Evolutionary conservation across 2,888 invertebrate species (phyloP).

Genomic region (Macropis europaea): DNA sequence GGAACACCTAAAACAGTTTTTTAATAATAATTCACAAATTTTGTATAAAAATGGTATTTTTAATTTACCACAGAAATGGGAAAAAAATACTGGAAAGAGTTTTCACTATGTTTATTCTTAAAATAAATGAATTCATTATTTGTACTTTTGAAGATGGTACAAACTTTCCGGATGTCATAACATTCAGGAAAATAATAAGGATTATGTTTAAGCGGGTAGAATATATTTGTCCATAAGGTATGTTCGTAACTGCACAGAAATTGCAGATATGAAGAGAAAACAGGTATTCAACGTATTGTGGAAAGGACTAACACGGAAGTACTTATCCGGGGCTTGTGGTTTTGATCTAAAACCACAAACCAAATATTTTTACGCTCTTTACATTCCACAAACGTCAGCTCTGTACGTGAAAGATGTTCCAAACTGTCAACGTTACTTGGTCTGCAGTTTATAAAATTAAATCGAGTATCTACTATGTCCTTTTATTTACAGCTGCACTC

Average conservation of each 20-base stretch:
- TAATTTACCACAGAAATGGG: too few relatives aligned
- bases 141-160: too few relatives aligned
- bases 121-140: too few relatives aligned
- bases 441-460: not conserved
- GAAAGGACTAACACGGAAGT: conserved; percentile 1
- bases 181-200: too few relatives aligned
- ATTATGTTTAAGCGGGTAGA: too few relatives aligned
- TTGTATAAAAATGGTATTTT: too few relatives aligned
- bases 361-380: not conserved
- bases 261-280: not conserved
- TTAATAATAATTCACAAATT: too few relatives aligned
- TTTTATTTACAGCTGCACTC: not conserved
- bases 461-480: not conserved
- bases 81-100: too few relatives aligned
- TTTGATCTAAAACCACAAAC: conserved; percentile 7
- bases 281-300: not conserved
- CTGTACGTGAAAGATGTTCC: not conserved
- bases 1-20: too few relatives aligned
- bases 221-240: not conserved
- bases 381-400: not conserved
- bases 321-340: conserved; percentile 6
- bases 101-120: too few relatives aligned
- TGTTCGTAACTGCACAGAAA: not conserved
- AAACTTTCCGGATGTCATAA: too few relatives aligned
- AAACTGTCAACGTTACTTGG: not conserved